These are phyloP conservation scores for Pachyuromys duprasi DNA, from an alignment of 2,797 vertebrate species.

Conservation along the genomic window DNA sequence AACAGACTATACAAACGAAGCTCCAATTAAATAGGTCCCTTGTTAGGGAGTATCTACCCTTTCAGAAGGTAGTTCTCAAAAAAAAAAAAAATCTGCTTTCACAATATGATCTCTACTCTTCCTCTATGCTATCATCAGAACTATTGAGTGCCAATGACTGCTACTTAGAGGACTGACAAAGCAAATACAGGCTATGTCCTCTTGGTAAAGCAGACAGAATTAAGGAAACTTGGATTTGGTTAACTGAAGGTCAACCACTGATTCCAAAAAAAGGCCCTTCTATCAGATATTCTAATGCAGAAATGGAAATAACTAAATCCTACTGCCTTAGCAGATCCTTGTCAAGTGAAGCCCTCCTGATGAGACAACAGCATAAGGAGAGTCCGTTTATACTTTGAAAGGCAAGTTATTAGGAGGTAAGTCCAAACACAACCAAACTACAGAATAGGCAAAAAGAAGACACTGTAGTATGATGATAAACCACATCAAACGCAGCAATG, in stretches of 20 bases:
- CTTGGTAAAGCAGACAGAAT: conserved; percentile 44
- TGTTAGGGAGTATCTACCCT: neutral
- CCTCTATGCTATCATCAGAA: neutral
- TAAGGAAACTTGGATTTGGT: conserved; percentile 8
- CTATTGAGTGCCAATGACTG: neutral
- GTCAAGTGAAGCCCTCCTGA: conserved; percentile 17
- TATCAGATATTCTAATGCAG: conserved; percentile 36
- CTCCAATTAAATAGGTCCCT: neutral
- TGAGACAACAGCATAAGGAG: neutral
- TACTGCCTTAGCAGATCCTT: conserved; percentile 41
- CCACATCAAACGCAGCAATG: conserved; percentile 29
- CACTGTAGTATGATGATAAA: conserved; percentile 27
- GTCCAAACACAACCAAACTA: conserved; percentile 51
- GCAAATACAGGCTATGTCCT: conserved; percentile 6
- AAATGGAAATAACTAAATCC: conserved; percentile 64
- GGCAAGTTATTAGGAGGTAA: conserved; percentile 53
- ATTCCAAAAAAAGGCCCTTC: neutral
- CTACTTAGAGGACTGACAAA: conserved; percentile 13
- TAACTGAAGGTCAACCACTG: conserved; percentile 30
- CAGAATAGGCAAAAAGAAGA: conserved; percentile 60
- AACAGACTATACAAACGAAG: neutral
- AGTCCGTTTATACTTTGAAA: conserved; percentile 53
- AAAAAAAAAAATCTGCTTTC: conserved; percentile 38
- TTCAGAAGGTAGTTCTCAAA: conserved; percentile 13
- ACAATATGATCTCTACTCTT: conserved; percentile 47